Percentiles rank a stretch among this genome's conserved stretches.
phyloP scores from a whole-genome alignment of 2,888 invertebrate genomes.

The Smittia aterrima region DNA sequence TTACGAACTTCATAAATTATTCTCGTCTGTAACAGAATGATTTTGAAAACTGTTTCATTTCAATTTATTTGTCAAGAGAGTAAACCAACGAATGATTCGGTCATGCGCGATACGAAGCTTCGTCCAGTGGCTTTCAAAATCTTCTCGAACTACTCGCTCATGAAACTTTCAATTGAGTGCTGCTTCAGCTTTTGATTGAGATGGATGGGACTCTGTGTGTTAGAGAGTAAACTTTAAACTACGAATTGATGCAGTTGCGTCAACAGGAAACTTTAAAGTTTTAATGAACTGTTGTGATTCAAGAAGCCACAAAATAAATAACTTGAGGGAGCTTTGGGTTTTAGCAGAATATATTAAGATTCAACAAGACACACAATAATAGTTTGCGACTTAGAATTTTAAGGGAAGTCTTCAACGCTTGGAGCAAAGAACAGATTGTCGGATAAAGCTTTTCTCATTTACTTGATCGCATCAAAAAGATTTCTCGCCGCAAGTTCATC shows the following conservation, averaged over 20 bases:
- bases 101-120: not conserved
- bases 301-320: not conserved
- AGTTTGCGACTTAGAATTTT: too few relatives aligned
- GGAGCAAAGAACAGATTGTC: too few relatives aligned
- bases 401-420: too few relatives aligned
- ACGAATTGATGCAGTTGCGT: not conserved
- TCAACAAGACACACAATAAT: too few relatives aligned
- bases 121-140: not conserved
- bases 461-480: too few relatives aligned
- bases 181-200: too few relatives aligned
- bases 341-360: too few relatives aligned
- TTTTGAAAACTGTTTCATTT: slow-evolving; percentile 5
- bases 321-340: not conserved
- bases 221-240: not conserved
- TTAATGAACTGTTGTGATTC: not conserved
- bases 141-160: too few relatives aligned
- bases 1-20: not conserved
- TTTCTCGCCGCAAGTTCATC: too few relatives aligned
- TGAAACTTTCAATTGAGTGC: too few relatives aligned
- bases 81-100: too few relatives aligned
- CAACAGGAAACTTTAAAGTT: not conserved
- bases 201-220: not conserved
- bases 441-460: too few relatives aligned
- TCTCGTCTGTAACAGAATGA: not conserved
- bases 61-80: not conserved